Percentiles rank a stretch among this genome's conserved stretches.
Conservation (phyloP, 2,888 invertebrate genomes). For the Agrypnus murinus region DNA sequence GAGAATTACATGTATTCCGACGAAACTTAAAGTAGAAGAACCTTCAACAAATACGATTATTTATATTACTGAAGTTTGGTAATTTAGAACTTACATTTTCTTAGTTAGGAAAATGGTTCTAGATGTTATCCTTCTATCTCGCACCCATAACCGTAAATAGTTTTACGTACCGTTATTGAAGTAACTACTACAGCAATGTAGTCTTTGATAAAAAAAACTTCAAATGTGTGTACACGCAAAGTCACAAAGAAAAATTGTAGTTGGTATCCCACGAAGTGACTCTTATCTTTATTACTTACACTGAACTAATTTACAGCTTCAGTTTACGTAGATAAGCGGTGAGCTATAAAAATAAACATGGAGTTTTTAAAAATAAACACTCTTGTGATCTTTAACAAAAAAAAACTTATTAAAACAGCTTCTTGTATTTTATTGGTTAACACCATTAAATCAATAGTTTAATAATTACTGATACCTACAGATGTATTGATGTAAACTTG, state of each 20-base stretch:
- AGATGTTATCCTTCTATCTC: no score
- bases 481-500: no score
- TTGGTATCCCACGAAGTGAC: conserved; percentile 22
- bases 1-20: no score
- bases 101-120: no score
- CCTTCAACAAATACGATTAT: no score
- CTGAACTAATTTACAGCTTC: conserved; percentile 41
- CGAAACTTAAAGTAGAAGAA: no score
- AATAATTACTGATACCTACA: no score
- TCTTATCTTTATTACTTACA: conserved; percentile 46
- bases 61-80: no score
- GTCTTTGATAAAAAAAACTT: neutral
- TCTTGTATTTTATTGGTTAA: neutral
- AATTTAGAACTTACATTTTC: no score
- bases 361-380: conserved; percentile 37
- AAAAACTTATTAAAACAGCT: conserved; percentile 9
- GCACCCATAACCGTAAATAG: no score
- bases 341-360: conserved; percentile 40
- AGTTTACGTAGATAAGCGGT: conserved; percentile 41
- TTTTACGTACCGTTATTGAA: conserved; percentile 1
- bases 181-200: neutral
- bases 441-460: neutral
- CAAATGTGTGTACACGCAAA: conserved; percentile 19
- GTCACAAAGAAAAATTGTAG: conserved; percentile 31
- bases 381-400: conserved; percentile 28